These are phyloP conservation scores for Neotragus moschatus DNA, from an alignment of 2,113 vertebrate species.

Conservation along the genomic window DNA sequence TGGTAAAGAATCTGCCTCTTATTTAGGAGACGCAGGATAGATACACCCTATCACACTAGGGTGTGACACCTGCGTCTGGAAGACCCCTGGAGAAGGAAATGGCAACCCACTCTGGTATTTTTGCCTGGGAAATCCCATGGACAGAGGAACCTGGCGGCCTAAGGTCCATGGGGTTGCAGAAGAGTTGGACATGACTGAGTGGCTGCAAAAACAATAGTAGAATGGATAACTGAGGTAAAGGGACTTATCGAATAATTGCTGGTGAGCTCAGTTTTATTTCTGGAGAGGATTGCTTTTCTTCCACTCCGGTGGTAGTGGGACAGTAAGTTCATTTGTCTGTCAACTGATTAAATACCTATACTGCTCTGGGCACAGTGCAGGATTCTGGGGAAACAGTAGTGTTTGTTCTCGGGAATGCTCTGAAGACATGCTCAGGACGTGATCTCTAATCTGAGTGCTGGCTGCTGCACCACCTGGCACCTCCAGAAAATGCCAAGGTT, in stretches of 20 bases:
- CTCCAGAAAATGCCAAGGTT: background rate
- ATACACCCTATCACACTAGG: background rate
- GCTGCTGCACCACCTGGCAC: background rate
- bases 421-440: background rate
- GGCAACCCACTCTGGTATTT: background rate
- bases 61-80: background rate
- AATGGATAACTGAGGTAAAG: background rate
- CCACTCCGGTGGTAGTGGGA: background rate
- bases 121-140: background rate
- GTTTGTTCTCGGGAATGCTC: background rate
- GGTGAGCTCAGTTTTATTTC: background rate
- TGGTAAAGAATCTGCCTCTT: background rate
- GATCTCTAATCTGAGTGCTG: background rate
- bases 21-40: background rate
- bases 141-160: background rate
- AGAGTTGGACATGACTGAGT: background rate
- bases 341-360: fast-evolving
- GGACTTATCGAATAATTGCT: background rate
- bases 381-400: background rate
- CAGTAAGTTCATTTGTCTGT: background rate
- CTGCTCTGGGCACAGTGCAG: background rate
- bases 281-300: background rate
- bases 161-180: background rate
- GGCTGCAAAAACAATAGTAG: background rate
- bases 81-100: background rate